Percentiles rank a stretch among this genome's conserved stretches.
phyloP scores from a whole-genome alignment of 2,797 vertebrate genomes.

The Fratercula arctica region DNA sequence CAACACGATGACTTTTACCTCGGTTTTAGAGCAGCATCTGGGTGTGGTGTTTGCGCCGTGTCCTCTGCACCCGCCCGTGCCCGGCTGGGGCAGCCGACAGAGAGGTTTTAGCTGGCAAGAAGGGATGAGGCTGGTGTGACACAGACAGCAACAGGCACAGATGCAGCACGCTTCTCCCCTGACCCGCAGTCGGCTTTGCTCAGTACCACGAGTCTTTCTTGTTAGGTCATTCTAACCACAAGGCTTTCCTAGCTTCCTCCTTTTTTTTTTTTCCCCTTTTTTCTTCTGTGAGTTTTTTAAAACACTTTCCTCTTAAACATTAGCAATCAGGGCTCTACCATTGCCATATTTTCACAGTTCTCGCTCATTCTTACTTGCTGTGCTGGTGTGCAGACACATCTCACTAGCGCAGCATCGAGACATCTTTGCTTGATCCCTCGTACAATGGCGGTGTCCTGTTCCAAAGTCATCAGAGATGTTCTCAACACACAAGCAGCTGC shows the following conservation, averaged over 20 bases:
- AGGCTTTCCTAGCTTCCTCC: background rate
- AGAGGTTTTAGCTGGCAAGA: too few species aligned
- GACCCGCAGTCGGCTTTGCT: too few species aligned
- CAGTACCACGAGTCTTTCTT: too few species aligned
- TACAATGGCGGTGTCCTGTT: background rate
- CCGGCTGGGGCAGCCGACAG: fast-evolving
- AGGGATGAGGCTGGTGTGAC: too few species aligned
- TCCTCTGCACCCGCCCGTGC: fast-evolving
- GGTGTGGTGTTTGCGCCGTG: fast-evolving
- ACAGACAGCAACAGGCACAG: background rate
- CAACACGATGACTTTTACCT: background rate
- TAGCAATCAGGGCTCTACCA: background rate
- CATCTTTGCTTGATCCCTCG: background rate
- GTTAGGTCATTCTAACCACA: background rate
- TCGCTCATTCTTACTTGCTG: background rate
- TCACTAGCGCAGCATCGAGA: background rate
- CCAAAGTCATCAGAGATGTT: background rate
- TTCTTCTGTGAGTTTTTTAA: background rate
- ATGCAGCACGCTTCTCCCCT: background rate
- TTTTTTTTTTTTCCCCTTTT: too few species aligned
- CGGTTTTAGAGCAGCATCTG: too few species aligned
- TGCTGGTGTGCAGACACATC: background rate
- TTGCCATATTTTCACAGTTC: background rate
- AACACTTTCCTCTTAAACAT: background rate
- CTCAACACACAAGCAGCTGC: background rate